Conservation (phyloP, 2,888 invertebrate genomes). For the Aphodius granarius region DNA sequence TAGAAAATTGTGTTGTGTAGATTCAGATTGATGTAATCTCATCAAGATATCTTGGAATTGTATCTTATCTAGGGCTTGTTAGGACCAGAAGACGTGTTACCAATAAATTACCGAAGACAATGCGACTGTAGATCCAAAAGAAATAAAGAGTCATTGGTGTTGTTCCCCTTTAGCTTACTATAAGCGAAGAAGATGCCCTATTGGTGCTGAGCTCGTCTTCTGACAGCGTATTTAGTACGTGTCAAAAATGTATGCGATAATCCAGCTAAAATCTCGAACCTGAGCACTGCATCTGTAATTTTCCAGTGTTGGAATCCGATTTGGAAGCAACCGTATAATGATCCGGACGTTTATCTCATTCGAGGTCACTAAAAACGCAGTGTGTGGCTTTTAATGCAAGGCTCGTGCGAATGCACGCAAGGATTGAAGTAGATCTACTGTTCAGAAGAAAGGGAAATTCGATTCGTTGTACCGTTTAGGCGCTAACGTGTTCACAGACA, state of each 20-base stretch:
- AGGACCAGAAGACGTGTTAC: slow-evolving; percentile 11
- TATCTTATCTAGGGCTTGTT: slow-evolving; percentile 20
- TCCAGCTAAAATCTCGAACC: slow-evolving; percentile 8
- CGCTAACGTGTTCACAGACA: too few species aligned
- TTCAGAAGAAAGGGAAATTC: too few species aligned
- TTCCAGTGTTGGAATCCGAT: slow-evolving; percentile 19
- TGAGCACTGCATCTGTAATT: slow-evolving; percentile 1
- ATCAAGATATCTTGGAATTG: slow-evolving; percentile 16
- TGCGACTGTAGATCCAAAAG: not conserved
- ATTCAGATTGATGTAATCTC: not conserved
- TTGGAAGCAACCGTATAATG: not conserved
- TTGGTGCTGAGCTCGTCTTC: not conserved
- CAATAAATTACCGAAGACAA: slow-evolving; percentile 25
- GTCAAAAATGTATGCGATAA: slow-evolving; percentile 30
- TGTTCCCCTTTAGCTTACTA: not conserved
- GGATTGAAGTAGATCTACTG: too few species aligned
- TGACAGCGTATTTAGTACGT: slow-evolving; percentile 30
- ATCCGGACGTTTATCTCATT: not conserved
- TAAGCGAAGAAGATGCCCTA: not conserved
- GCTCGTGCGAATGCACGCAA: too few species aligned
- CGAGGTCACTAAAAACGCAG: not conserved
- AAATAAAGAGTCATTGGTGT: not conserved
- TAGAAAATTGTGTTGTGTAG: too few species aligned
- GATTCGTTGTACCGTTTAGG: too few species aligned
- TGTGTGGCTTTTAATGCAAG: not conserved